Evolutionary conservation across 2,797 vertebrate species (phyloP).

Genomic region (Graptemys geographica): DNA sequence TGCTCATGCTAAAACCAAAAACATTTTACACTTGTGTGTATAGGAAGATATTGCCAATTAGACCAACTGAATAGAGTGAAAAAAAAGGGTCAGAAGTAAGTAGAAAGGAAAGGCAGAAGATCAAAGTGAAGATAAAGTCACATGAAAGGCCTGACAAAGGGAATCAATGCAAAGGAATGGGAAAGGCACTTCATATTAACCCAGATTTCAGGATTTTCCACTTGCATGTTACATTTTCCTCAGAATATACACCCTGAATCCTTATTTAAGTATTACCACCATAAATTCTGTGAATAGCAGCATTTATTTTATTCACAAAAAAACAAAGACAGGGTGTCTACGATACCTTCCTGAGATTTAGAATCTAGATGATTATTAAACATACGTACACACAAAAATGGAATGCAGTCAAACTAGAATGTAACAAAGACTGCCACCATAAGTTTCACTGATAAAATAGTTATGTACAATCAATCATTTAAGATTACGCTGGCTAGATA

Average conservation of each 20-base stretch:
- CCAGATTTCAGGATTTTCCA: neutral
- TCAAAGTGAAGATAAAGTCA: conserved; percentile 44
- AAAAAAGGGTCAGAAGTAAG: conserved; percentile 23
- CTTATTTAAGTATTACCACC: neutral
- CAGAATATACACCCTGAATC: neutral
- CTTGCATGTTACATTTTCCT: neutral
- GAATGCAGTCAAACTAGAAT: neutral
- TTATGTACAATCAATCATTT: neutral
- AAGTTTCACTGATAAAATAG: neutral
- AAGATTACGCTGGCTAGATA: neutral
- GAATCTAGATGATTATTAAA: neutral
- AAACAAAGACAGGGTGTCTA: neutral
- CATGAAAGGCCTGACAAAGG: conserved; percentile 52
- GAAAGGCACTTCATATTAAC: conserved; percentile 25
- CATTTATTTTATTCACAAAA: neutral
- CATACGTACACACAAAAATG: neutral
- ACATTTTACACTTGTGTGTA: conserved; percentile 2
- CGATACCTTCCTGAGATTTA: neutral
- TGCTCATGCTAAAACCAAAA: neutral
- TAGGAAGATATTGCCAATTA: conserved; percentile 39
- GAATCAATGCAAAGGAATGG: conserved; percentile 21
- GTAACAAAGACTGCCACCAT: neutral
- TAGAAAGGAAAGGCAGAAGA: conserved; percentile 48
- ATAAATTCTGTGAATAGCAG: neutral
- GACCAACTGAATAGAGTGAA: conserved; percentile 30